Percentiles rank a stretch among this genome's conserved stretches.
Evolutionary conservation across 2,888 invertebrate species (phyloP).

Genomic region (Melieria picta): DNA sequence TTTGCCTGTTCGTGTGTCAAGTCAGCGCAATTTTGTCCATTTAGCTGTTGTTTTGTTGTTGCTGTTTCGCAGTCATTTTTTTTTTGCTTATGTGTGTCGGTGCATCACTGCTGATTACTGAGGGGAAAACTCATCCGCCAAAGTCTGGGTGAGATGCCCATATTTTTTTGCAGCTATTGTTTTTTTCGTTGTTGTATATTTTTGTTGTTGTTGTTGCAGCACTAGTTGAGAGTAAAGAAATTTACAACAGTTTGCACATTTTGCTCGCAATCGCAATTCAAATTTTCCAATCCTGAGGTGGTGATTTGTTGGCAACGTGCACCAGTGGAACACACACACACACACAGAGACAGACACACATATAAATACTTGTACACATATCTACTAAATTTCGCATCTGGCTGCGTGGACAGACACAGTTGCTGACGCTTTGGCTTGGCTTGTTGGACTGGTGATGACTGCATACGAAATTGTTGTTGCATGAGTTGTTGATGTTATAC

Average conservation of each 20-base stretch:
- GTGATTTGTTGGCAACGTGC: conserved; percentile 51
- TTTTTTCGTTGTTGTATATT: not conserved
- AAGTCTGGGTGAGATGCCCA: not conserved
- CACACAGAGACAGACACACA: too few relatives aligned
- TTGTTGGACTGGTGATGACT: not conserved
- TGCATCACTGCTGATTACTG: too few relatives aligned
- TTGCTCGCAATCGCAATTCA: conserved; percentile 56
- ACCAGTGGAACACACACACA: not conserved
- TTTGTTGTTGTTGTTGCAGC: conserved; percentile 4
- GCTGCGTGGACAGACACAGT: too few relatives aligned
- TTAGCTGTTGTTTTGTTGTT: not conserved
- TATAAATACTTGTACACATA: too few relatives aligned
- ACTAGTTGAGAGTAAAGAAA: conserved; percentile 19
- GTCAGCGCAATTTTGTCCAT: conserved; percentile 49
- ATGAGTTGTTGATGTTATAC: too few relatives aligned
- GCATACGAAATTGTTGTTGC: too few relatives aligned
- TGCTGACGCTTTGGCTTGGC: too few relatives aligned
- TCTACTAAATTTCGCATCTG: too few relatives aligned
- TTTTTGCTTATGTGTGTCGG: too few relatives aligned
- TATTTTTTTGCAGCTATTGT: not conserved
- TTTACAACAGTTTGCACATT: conserved; percentile 34
- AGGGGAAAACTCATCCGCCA: too few relatives aligned
- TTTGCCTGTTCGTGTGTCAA: conserved; percentile 20
- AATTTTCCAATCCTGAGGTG: conserved; percentile 53
- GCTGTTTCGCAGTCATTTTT: conserved; percentile 11